Percentiles rank a stretch among this genome's conserved stretches.
Conservation (phyloP, 2,888 invertebrate species). For the Polymixis lichenea region DNA sequence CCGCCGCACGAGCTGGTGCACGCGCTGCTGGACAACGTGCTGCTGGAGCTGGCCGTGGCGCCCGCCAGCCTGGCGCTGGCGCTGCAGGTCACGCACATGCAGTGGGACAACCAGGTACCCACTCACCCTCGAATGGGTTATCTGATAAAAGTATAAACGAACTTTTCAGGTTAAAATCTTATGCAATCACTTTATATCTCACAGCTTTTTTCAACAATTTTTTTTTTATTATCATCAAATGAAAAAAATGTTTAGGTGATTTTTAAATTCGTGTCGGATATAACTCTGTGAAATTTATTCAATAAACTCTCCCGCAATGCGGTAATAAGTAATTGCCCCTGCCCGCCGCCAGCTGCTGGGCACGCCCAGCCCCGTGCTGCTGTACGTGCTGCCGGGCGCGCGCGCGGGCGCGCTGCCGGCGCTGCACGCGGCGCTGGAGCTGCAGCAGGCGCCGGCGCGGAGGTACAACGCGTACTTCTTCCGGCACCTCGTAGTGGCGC, state of each 20-base stretch:
- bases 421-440: conserved; percentile 94
- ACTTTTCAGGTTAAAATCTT: neutral
- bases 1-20: conserved; percentile 96
- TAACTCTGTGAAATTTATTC: too few species aligned
- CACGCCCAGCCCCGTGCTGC: conserved; percentile 95
- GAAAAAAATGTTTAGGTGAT: too few species aligned
- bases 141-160: neutral
- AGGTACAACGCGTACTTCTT: conserved; percentile 96
- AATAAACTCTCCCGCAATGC: neutral
- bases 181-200: neutral
- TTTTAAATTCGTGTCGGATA: too few species aligned
- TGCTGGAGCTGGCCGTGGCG: conserved; percentile 90
- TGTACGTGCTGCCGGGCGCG: conserved; percentile 93
- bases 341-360: conserved; percentile 93
- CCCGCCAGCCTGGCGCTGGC: conserved; percentile 89
- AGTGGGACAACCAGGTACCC: conserved; percentile 94
- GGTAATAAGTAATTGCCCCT: neutral
- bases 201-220: neutral
- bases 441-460: conserved; percentile 92
- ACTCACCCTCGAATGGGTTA: too few species aligned
- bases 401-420: conserved; percentile 91
- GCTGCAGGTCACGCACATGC: conserved; percentile 94
- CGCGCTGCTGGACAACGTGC: conserved; percentile 92
- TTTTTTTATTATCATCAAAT: too few species aligned
- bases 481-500: conserved; percentile 95